Base-by-base conservation (phyloP, 2,113 vertebrate species). In the Phodopus roborovskii region DNA sequence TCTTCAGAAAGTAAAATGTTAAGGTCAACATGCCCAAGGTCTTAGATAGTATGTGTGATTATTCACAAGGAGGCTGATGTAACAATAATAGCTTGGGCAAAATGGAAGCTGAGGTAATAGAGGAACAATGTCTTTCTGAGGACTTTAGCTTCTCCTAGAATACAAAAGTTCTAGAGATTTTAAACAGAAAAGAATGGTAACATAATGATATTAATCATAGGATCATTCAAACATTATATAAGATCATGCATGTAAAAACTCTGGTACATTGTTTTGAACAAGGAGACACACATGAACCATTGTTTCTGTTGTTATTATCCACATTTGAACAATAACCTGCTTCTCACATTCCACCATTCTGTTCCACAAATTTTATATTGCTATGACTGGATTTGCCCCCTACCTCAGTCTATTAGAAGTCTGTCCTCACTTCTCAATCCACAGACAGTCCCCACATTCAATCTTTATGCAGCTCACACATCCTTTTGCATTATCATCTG, bases 401-500 rank as follows among this genome's bases (percentile, higher is more conserved):
- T 58, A 58, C 16, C 13, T 82, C 22, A 86, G 19, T 10, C 73
- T 70, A 92, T n/a, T 75, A 77, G 42, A 81, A 88, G 70, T 83
- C 48, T 71, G 5, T 17, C 53, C 12, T 4, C 13, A 58, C 7
- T 9, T 8, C 53, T 48, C 10, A 82, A 33, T 4, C 16, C 36
- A 82, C 62, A 88, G n/a, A 42, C 16, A 71, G 2, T 88, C 84
- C 86, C 56, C 30, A 74, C 17, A 50, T 73, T 88, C 11, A 48
- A 33, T 88, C 42, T 68, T 58, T 45, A 92, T 70, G 56, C 73
- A 92, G 4, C 48, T 92, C 88, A 82, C 10, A 84, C 8, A 74
- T 92, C 92, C 77, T 19, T 70, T 62, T 75, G 53, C 53, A 74
- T 95, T 90, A 78, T 79, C 28, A 5, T 30, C n/a, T 90, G 50